Conservation (phyloP, 2,113 vertebrate genomes). For the Pungitius pungitius region DNA sequence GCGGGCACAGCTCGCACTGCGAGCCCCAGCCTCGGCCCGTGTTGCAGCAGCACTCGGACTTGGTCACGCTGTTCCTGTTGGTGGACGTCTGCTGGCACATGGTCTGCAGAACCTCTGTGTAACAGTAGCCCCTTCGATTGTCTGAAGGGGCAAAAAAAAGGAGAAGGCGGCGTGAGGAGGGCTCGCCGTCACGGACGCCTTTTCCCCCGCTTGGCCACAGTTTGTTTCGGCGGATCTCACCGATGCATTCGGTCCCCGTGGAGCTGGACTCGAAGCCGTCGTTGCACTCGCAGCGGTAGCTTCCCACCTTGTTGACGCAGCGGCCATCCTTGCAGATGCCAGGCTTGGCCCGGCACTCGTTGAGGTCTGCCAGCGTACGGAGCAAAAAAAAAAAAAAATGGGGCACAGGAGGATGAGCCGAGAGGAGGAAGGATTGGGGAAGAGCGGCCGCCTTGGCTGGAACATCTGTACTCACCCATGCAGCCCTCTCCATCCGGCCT, state of each 20-base stretch:
- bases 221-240: constrained; percentile 75
- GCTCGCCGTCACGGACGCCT: not conserved
- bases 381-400: constrained; percentile 20
- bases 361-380: constrained; percentile 83
- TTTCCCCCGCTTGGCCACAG: not conserved
- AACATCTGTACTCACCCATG: constrained; percentile 83
- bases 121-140: constrained; percentile 90
- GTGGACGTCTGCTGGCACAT: constrained; percentile 90
- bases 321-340: constrained; percentile 90
- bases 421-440: not conserved
- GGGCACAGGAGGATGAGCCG: not conserved
- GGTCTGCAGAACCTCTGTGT: constrained; percentile 89
- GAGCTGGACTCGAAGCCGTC: constrained; percentile 89
- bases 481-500: constrained; percentile 88
- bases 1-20: constrained; percentile 91
- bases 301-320: constrained; percentile 89
- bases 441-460: not conserved
- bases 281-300: constrained; percentile 91
- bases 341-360: constrained; percentile 88
- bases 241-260: constrained; percentile 88
- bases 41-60: constrained; percentile 93
- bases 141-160: constrained; percentile 81
- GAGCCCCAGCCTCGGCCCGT: constrained; percentile 89
- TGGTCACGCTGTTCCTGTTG: constrained; percentile 88
- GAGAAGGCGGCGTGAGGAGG: not conserved